These are phyloP conservation scores for Cyprinodon variegatus DNA, from an alignment of 2,113 vertebrate species.

Conservation along the genomic window DNA sequence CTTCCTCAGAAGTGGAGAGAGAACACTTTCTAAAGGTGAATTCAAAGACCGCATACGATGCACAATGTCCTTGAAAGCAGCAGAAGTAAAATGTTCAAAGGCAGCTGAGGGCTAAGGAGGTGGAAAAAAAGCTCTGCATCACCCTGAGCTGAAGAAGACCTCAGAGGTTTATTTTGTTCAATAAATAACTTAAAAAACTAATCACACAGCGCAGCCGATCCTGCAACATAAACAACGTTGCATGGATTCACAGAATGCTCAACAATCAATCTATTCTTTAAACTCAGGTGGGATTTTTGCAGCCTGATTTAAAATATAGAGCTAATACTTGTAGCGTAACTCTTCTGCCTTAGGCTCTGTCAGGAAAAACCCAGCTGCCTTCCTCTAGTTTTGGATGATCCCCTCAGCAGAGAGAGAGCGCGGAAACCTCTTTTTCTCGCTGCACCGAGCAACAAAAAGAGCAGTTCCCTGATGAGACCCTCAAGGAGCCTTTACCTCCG, in stretches of 20 bases:
- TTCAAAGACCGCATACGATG: no score
- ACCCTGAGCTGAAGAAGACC: no score
- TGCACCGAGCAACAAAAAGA: slow-evolving; percentile 22
- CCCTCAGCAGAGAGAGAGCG: slow-evolving; percentile 20
- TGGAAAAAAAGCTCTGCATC: no score
- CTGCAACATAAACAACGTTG: no score
- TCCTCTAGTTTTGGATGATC: slow-evolving; percentile 17
- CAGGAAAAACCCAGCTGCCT: slow-evolving; percentile 23
- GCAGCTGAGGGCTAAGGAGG: no score
- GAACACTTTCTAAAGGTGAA: no score
- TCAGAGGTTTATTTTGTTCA: no score
- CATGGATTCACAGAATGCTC: background rate
- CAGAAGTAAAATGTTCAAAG: no score
- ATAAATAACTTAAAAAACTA: no score
- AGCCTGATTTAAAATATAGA: slow-evolving; percentile 3
- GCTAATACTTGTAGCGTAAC: slow-evolving; percentile 13
- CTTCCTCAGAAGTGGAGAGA: no score
- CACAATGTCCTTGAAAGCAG: no score
- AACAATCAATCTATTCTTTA: background rate
- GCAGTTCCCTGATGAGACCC: slow-evolving; percentile 40
- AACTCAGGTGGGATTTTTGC: slow-evolving; percentile 21
- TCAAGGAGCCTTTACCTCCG: slow-evolving; percentile 27
- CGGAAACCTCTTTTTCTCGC: slow-evolving; percentile 19
- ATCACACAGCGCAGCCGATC: no score
- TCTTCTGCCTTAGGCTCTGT: slow-evolving; percentile 12